Conservation (phyloP, 2,113 vertebrate species). For the Jacana jacana region DNA sequence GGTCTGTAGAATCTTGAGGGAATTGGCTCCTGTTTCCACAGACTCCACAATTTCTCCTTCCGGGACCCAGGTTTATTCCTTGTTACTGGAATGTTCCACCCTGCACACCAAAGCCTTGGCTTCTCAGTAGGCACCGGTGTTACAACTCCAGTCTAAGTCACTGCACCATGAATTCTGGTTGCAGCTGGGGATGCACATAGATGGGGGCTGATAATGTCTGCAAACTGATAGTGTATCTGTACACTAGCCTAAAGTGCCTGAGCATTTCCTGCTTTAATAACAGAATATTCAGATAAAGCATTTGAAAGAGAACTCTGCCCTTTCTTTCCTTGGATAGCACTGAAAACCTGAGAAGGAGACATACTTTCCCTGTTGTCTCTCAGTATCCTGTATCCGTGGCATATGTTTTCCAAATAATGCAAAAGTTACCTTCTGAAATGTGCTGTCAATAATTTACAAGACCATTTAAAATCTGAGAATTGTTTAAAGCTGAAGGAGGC, state of each 20-base stretch:
- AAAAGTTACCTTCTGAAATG: neutral
- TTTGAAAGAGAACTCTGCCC: neutral
- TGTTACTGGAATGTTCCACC: neutral
- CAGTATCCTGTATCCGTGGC: no score
- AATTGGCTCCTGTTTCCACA: neutral
- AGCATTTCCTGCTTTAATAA: neutral
- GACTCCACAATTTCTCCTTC: neutral
- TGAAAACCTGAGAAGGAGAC: neutral
- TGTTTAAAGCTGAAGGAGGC: neutral
- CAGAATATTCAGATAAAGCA: neutral
- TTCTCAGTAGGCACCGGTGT: neutral
- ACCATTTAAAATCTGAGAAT: neutral
- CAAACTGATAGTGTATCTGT: neutral
- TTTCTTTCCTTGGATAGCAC: neutral
- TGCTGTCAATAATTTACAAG: neutral
- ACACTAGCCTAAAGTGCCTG: neutral
- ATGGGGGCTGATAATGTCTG: neutral
- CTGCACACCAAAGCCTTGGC: accelerated
- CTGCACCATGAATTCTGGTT: neutral
- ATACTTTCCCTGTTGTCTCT: neutral
- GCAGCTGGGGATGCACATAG: neutral
- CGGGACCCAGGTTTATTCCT: neutral
- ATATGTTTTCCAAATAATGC: neutral
- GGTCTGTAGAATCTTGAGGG: neutral
- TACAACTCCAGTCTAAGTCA: neutral